Evolutionary conservation across 2,797 vertebrate genomes (phyloP).

Genomic region (Oryzias sinensis): DNA sequence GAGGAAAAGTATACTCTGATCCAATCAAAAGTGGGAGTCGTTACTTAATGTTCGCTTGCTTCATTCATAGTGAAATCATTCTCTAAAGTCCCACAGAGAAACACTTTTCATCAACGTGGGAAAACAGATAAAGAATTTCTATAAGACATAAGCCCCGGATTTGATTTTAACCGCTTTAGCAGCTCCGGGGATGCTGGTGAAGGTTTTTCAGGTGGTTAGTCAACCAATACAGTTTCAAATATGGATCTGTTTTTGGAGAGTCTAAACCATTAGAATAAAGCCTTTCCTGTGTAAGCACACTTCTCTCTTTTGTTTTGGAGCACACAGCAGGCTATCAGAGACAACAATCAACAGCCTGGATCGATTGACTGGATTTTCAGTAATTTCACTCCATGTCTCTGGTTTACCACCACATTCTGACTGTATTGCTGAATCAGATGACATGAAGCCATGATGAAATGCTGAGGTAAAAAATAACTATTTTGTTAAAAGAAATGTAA

Average conservation of each 20-base stretch:
- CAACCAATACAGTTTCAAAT: not conserved
- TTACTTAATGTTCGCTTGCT: constrained; percentile 19
- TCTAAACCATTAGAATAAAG: constrained; percentile 8
- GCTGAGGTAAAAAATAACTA: no score
- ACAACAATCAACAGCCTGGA: not conserved
- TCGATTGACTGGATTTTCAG: constrained; percentile 10
- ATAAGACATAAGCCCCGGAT: constrained; percentile 1
- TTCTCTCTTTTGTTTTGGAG: constrained; percentile 14
- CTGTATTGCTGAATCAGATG: no score
- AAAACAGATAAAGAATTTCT: constrained; percentile 1
- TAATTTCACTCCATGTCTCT: no score
- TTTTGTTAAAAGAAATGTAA: no score
- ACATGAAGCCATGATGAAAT: no score
- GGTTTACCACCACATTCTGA: no score
- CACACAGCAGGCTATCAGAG: constrained; percentile 19
- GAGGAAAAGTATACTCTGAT: constrained; percentile 32
- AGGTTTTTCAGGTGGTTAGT: constrained; percentile 2
- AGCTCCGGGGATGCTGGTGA: not conserved
- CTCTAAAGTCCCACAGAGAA: constrained; percentile 15
- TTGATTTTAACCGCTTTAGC: constrained; percentile 4
- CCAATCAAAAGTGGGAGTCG: constrained; percentile 33
- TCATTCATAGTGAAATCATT: constrained; percentile 22
- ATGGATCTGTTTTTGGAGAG: constrained; percentile 15
- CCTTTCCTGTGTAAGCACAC: constrained; percentile 5
- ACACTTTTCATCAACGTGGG: constrained; percentile 2